phyloP scores from a whole-genome alignment of 1,140 invertebrate genomes.

The Brachionus rubens region DNA sequence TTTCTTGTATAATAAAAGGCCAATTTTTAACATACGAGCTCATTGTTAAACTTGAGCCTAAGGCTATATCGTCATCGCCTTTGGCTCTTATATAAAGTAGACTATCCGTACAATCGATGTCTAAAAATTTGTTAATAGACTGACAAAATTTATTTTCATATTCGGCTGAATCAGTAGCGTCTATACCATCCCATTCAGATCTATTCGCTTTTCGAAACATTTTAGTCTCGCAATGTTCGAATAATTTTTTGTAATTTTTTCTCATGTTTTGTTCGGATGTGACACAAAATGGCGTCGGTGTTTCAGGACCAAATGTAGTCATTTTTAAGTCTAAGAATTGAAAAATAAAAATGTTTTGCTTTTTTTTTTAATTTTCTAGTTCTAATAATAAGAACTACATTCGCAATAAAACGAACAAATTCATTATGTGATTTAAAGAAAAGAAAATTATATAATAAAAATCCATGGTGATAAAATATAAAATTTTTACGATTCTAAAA shows the following conservation, averaged over 20 bases:
- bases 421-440: slow-evolving; percentile 5
- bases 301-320: slow-evolving; percentile 40
- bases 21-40: slow-evolving; percentile 20
- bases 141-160: slow-evolving; percentile 35
- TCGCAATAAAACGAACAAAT: too few species aligned
- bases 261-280: background rate
- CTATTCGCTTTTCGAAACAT: background rate
- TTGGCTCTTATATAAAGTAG: background rate
- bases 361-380: background rate
- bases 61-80: background rate
- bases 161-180: background rate
- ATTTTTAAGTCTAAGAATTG: background rate
- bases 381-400: too few species aligned
- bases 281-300: slow-evolving; percentile 22
- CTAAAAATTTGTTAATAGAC: slow-evolving; percentile 12
- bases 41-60: background rate
- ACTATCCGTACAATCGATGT: slow-evolving; percentile 28
- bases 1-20: slow-evolving; percentile 18
- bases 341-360: too few species aligned
- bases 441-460: background rate
- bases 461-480: slow-evolving; percentile 13
- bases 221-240: slow-evolving; percentile 13
- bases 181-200: background rate
- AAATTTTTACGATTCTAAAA: too few species aligned
- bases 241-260: background rate